A percentile compares a stretch with the other conserved stretches of the same genome.
Conservation (phyloP, 1,140 invertebrate genomes). For the Mercenaria mercenaria region DNA sequence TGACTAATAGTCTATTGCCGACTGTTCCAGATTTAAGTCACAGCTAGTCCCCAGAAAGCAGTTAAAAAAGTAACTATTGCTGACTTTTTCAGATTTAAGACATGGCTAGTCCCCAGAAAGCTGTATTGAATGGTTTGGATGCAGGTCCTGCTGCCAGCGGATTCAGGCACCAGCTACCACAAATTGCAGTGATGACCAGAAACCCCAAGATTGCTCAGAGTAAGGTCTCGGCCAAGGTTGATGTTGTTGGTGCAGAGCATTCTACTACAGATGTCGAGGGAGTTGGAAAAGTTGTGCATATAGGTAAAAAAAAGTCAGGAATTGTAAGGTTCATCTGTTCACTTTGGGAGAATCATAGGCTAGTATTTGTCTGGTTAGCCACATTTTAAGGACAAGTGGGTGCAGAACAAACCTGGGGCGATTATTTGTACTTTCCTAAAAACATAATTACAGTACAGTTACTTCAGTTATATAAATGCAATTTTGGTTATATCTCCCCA, state of each 20-base stretch:
- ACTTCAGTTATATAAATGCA: too few relatives aligned
- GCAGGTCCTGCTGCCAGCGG: conserved; percentile 45
- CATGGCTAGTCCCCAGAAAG: background rate
- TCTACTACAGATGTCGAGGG: conserved; percentile 77
- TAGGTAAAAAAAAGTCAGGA: conserved; percentile 65
- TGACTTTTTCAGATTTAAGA: background rate
- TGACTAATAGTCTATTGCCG: too few relatives aligned
- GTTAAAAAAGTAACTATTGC: too few relatives aligned
- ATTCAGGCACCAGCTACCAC: conserved; percentile 80
- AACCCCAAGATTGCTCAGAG: conserved; percentile 82
- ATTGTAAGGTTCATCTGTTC: background rate
- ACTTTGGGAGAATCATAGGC: too few relatives aligned
- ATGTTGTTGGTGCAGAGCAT: conserved; percentile 40
- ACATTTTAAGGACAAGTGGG: too few relatives aligned
- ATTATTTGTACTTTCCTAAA: too few relatives aligned
- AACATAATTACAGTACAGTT: too few relatives aligned
- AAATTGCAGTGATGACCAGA: conserved; percentile 77
- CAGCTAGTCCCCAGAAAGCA: too few relatives aligned
- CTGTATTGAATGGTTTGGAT: conserved; percentile 43
- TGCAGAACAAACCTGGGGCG: too few relatives aligned
- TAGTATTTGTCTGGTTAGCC: too few relatives aligned
- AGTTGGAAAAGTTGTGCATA: conserved; percentile 77
- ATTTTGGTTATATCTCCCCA: too few relatives aligned
- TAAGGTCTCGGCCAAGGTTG: conserved; percentile 76
- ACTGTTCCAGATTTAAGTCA: too few relatives aligned